Evolutionary conservation across 2,797 vertebrate genomes (phyloP).

Genomic region (Myotis vivesi): DNA sequence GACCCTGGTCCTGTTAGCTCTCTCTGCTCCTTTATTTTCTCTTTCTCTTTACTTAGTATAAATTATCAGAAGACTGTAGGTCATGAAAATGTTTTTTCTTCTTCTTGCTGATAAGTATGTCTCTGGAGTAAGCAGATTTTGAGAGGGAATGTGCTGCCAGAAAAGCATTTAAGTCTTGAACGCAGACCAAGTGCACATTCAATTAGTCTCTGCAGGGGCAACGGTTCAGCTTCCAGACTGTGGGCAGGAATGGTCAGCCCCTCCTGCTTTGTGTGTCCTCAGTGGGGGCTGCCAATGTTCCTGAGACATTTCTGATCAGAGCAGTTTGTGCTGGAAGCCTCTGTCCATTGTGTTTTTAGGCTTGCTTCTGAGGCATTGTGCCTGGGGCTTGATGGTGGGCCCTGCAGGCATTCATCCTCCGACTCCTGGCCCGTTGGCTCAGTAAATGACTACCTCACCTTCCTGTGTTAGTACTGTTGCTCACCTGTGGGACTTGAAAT

Average conservation of each 20-base stretch:
- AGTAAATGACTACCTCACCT: background rate
- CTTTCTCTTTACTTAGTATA: conserved; percentile 12
- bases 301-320: background rate
- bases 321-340: background rate
- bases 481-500: background rate
- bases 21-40: background rate
- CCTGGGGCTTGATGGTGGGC: background rate
- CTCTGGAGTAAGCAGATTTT: conserved; percentile 46
- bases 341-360: background rate
- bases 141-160: conserved; percentile 53
- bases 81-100: background rate
- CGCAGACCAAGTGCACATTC: conserved; percentile 40
- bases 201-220: background rate
- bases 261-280: background rate
- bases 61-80: conserved; percentile 21
- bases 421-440: background rate
- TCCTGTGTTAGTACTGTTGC: background rate
- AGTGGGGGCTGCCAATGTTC: background rate
- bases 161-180: conserved; percentile 65
- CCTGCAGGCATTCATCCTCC: background rate
- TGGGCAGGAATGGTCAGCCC: background rate
- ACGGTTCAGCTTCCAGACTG: background rate
- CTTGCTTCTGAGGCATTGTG: background rate
- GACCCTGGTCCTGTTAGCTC: background rate
- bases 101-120: conserved; percentile 10